Conservation (phyloP, 2,113 vertebrate genomes). For the Nanger granti region DNA sequence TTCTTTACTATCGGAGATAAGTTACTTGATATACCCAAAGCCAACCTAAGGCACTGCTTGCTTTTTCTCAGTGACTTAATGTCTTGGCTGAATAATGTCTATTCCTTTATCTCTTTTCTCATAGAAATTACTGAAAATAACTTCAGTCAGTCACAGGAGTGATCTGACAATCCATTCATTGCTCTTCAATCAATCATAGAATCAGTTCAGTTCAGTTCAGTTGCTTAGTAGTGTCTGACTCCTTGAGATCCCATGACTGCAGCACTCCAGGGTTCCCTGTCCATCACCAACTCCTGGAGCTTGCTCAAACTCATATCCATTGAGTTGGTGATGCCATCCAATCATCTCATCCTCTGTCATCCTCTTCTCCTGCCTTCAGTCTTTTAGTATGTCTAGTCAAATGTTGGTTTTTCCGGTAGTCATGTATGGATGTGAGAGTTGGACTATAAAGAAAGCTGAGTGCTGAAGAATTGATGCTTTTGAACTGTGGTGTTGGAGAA, state of each 20-base stretch:
- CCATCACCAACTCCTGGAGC: not conserved
- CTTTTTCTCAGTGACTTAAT: not conserved
- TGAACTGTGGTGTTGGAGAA: not conserved
- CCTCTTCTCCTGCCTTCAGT: not conserved
- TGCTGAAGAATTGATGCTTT: not conserved
- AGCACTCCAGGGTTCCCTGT: fast-evolving
- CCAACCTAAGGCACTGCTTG: not conserved
- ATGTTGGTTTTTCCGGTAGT: not conserved
- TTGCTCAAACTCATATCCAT: not conserved
- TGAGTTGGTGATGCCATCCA: not conserved
- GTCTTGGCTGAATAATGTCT: not conserved
- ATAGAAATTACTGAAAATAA: not conserved
- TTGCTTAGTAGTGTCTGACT: not conserved
- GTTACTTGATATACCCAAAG: not conserved
- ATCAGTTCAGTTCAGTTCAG: not conserved
- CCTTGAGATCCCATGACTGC: not conserved
- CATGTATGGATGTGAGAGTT: not conserved
- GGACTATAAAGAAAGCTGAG: not conserved
- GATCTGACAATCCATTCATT: not conserved
- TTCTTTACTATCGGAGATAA: not conserved
- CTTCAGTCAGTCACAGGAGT: not conserved
- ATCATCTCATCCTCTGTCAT: not conserved
- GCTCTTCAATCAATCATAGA: not conserved
- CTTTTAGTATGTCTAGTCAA: not conserved
- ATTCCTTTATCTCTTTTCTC: not conserved